Evolutionary conservation across 2,888 invertebrate genomes (phyloP).

Genomic region (Acrocyrtus sp.): DNA sequence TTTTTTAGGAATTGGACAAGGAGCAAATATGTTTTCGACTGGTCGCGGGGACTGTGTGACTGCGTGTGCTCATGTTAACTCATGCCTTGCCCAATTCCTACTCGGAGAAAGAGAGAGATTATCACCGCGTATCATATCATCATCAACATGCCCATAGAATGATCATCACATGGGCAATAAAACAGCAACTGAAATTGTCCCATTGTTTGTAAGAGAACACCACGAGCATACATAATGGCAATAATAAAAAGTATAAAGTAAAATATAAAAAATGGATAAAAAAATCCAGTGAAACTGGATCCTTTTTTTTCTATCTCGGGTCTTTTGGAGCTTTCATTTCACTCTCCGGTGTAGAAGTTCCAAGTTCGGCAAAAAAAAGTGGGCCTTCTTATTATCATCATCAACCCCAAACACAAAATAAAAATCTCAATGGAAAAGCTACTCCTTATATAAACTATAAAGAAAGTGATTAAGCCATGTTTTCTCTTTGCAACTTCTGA

Average conservation of each 20-base stretch:
- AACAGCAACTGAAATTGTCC: conserved; percentile 46
- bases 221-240: conserved; percentile 27
- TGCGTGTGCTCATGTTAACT: too few species aligned
- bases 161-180: conserved; percentile 40
- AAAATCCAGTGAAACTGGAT: conserved; percentile 45
- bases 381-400: too few species aligned
- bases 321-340: too few species aligned
- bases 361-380: too few species aligned
- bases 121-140: conserved; percentile 42
- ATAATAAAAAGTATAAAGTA: background rate
- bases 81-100: too few species aligned
- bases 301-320: conserved; percentile 8
- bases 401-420: background rate
- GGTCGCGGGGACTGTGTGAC: too few species aligned
- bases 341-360: too few species aligned
- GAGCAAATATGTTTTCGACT: too few species aligned
- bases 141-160: conserved; percentile 34
- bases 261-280: background rate
- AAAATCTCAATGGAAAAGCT: background rate
- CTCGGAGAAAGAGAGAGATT: too few species aligned
- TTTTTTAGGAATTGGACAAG: too few species aligned
- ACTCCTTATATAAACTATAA: background rate
- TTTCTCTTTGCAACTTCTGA: too few species aligned
- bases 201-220: conserved; percentile 50
- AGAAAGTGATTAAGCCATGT: background rate